Evolutionary conservation across 2,797 vertebrate species (phyloP).

Genomic region (Gallinago stenura): DNA sequence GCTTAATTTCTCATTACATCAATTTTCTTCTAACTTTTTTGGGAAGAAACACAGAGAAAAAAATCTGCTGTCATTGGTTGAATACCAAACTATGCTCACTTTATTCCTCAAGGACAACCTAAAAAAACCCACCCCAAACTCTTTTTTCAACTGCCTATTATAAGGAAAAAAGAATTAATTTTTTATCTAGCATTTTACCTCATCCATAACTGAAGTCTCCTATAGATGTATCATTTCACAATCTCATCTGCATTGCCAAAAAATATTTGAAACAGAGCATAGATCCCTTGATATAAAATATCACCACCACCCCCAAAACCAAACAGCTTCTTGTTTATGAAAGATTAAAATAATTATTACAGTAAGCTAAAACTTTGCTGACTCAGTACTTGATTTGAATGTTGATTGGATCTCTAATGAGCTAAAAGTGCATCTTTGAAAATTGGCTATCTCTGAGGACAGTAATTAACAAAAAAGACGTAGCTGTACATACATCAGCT

Average conservation of each 20-base stretch:
- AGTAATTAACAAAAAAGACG: background rate
- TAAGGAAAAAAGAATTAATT: background rate
- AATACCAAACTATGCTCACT: background rate
- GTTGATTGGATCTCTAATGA: slow-evolving; percentile 8
- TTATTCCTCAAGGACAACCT: background rate
- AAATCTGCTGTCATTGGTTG: background rate
- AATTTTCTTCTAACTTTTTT: background rate
- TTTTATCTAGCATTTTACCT: background rate
- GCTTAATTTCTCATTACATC: background rate
- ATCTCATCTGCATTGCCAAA: slow-evolving; percentile 13
- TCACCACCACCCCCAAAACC: background rate
- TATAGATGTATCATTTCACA: background rate
- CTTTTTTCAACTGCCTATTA: background rate
- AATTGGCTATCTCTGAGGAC: background rate
- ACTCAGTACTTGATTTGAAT: slow-evolving; percentile 34
- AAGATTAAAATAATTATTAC: slow-evolving; percentile 13
- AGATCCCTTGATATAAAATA: background rate
- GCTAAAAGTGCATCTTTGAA: slow-evolving; percentile 33
- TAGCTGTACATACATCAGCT: background rate
- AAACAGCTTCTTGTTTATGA: background rate
- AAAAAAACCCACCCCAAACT: background rate
- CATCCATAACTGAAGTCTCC: background rate
- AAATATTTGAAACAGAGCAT: slow-evolving; percentile 1
- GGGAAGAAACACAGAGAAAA: background rate
- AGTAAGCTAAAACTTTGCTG: slow-evolving; percentile 16